Percentiles rank a stretch among this genome's conserved stretches.
phyloP scores from a whole-genome alignment of 2,797 vertebrate genomes.

The Glossophaga mutica region DNA sequence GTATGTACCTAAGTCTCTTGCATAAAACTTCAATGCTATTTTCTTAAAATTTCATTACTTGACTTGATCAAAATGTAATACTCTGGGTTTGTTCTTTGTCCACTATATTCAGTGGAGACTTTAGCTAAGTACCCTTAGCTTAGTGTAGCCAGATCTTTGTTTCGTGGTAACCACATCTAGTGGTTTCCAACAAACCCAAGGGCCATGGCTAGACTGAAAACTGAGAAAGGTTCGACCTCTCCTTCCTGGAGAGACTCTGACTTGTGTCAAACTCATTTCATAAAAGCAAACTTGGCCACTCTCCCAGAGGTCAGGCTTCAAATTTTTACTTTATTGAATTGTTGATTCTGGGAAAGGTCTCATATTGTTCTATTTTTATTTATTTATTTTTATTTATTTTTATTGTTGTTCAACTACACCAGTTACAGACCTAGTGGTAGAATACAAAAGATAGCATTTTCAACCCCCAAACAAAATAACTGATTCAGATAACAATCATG shows the following conservation, averaged over 20 bases:
- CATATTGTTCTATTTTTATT: neutral
- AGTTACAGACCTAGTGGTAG: neutral
- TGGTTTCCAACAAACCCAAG: neutral
- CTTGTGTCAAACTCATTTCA: neutral
- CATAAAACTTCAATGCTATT: neutral
- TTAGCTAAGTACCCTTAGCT: neutral
- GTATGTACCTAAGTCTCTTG: neutral
- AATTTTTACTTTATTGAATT: neutral
- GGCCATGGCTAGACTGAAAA: neutral
- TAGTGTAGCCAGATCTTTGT: neutral
- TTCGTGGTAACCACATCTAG: neutral
- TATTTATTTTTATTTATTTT: no score
- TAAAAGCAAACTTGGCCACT: neutral
- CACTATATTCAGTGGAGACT: neutral
- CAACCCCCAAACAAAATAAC: neutral
- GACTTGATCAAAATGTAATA: neutral
- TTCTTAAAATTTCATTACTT: neutral
- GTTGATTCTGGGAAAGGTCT: constrained; percentile 26
- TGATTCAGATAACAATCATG: neutral
- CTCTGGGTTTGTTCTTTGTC: neutral
- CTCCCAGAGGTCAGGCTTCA: neutral
- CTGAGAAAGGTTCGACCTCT: neutral
- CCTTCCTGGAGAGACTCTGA: neutral
- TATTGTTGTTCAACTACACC: neutral
- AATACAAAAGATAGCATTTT: neutral